Evolutionary conservation across 2,113 vertebrate genomes (phyloP).

Genomic region (Elanoides forficatus): DNA sequence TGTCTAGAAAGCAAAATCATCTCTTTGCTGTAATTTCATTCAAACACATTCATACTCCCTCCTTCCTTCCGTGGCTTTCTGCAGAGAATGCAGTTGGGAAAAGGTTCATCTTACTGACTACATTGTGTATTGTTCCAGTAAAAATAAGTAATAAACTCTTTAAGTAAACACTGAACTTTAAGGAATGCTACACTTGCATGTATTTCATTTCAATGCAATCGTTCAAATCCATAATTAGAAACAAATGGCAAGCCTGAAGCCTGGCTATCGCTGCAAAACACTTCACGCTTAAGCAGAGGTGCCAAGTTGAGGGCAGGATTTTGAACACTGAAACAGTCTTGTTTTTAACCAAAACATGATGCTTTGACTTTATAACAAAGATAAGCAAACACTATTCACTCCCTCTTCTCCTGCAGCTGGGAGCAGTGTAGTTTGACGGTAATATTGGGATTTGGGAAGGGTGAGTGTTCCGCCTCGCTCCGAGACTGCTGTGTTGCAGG

Average conservation of each 20-base stretch:
- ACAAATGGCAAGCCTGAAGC: slow-evolving; percentile 12
- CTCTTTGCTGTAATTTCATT: slow-evolving; percentile 35
- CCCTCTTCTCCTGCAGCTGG: background rate
- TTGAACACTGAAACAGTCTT: background rate
- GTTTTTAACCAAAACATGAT: slow-evolving; percentile 4
- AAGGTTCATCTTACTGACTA: slow-evolving; percentile 43
- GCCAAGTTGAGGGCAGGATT: background rate
- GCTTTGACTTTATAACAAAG: background rate
- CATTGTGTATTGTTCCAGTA: slow-evolving; percentile 45
- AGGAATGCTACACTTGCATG: slow-evolving; percentile 36
- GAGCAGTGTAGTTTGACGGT: background rate
- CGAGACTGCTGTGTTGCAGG: accelerated
- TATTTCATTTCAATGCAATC: slow-evolving; percentile 50
- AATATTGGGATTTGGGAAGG: background rate
- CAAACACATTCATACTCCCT: slow-evolving; percentile 14
- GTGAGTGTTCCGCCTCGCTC: background rate
- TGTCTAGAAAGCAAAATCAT: slow-evolving; percentile 30
- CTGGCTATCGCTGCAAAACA: background rate
- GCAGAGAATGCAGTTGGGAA: background rate
- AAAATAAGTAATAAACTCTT: slow-evolving; percentile 65
- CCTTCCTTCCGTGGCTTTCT: slow-evolving; percentile 13
- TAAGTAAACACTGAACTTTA: slow-evolving; percentile 50
- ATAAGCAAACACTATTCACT: background rate
- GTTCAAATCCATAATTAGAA: slow-evolving; percentile 45
- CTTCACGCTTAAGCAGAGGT: background rate